phyloP scores from a whole-genome alignment of 2,797 vertebrate genomes.

The Molossus molossus region DNA sequence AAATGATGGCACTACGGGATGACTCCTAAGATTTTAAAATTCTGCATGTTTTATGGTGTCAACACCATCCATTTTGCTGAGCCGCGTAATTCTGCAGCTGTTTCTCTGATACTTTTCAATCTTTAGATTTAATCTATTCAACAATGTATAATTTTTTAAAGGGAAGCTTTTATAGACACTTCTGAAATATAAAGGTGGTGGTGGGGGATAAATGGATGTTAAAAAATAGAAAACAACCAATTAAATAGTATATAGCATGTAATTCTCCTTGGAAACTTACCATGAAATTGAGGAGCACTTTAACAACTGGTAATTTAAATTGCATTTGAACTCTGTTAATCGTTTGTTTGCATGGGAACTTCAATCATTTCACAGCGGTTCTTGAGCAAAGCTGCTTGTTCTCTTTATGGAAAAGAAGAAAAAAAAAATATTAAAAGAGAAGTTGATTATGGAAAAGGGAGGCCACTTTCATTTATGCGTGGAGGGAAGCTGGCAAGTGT shows the following conservation, averaged over 20 bases:
- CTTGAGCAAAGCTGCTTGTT: constrained; percentile 85
- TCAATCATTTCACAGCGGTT: constrained; percentile 88
- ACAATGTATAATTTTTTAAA: constrained; percentile 84
- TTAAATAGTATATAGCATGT: constrained; percentile 90
- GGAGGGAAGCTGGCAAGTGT: background rate
- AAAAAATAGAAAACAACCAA: constrained; percentile 92
- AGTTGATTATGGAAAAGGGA: constrained; percentile 61
- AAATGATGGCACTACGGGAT: background rate
- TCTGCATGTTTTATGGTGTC: constrained; percentile 64
- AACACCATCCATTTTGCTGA: constrained; percentile 73
- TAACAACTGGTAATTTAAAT: constrained; percentile 91
- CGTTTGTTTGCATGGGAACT: constrained; percentile 90
- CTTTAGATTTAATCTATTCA: constrained; percentile 87
- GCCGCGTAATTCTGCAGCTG: constrained; percentile 78
- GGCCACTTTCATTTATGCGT: constrained; percentile 46
- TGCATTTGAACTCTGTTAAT: constrained; percentile 90
- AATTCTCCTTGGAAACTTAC: constrained; percentile 91
- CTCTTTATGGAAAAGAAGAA: constrained; percentile 73
- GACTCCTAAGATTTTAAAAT: constrained; percentile 67
- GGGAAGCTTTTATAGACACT: constrained; percentile 87
- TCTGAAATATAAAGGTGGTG: constrained; percentile 85
- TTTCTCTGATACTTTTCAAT: constrained; percentile 84
- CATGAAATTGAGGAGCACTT: constrained; percentile 89
- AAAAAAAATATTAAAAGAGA: constrained; percentile 70
- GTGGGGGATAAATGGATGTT: constrained; percentile 88